phyloP scores from a whole-genome alignment of 2,888 invertebrate genomes.

The Sisyra terminalis region DNA sequence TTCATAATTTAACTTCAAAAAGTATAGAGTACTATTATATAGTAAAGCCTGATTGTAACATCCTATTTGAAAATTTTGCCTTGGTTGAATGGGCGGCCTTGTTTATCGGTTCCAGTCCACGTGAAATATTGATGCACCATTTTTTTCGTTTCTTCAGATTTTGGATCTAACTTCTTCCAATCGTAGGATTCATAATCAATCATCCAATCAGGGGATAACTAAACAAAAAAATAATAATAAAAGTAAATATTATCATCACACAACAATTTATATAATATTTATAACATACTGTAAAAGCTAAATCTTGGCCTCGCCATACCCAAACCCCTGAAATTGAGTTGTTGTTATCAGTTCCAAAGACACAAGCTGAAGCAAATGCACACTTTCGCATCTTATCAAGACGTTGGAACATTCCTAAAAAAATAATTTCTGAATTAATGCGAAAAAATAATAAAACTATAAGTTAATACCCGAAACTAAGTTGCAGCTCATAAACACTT shows the following conservation, averaged over 20 bases:
- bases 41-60: constrained; percentile 15
- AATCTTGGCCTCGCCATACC: constrained; percentile 93
- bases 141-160: constrained; percentile 63
- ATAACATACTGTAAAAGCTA: constrained; percentile 60
- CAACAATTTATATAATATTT: neutral
- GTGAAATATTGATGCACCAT: constrained; percentile 79
- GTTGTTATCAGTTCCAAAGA: constrained; percentile 86
- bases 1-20: no score
- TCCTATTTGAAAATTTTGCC: constrained; percentile 95
- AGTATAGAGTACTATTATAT: no score
- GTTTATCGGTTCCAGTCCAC: constrained; percentile 74
- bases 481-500: constrained; percentile 97
- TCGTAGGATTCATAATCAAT: constrained; percentile 92
- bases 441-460: neutral
- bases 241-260: neutral
- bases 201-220: constrained; percentile 85
- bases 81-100: constrained; percentile 89
- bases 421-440: neutral
- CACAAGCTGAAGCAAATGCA: constrained; percentile 83
- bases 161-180: constrained; percentile 86
- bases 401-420: constrained; percentile 89
- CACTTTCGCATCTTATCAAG: constrained; percentile 96
- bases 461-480: constrained; percentile 61
- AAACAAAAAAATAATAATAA: constrained; percentile 21
- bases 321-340: constrained; percentile 91